Percentiles rank a stretch among this genome's conserved stretches.
phyloP scores from a whole-genome alignment of 2,888 invertebrate genomes.

The Drosophila demipolita region DNA sequence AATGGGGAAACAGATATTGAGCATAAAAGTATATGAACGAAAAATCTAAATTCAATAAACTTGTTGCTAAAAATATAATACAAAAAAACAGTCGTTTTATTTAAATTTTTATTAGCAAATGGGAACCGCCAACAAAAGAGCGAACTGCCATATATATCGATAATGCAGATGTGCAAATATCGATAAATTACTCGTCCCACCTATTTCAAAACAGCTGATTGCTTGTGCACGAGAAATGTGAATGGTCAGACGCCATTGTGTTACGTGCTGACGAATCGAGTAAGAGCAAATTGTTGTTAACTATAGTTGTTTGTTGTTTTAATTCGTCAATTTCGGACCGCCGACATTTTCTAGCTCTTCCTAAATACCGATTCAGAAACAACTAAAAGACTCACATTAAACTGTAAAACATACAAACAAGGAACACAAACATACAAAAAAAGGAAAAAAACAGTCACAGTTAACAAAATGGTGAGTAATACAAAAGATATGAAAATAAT shows the following conservation, averaged over 20 bases:
- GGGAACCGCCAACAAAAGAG: neutral
- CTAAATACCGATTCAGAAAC: slow-evolving; percentile 24
- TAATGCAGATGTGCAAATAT: slow-evolving; percentile 14
- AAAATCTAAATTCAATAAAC: slow-evolving; percentile 82
- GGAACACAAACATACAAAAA: slow-evolving; percentile 20
- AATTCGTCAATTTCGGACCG: slow-evolving; percentile 5
- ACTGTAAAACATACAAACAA: neutral
- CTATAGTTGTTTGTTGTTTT: slow-evolving; percentile 15
- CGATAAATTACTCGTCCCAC: slow-evolving; percentile 21
- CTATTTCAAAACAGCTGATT: slow-evolving; percentile 39
- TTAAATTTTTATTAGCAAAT: neutral
- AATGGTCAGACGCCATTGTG: slow-evolving; percentile 60
- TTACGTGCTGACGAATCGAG: slow-evolving; percentile 65
- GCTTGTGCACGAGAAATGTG: slow-evolving; percentile 31
- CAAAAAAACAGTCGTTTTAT: slow-evolving; percentile 29
- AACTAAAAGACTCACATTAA: neutral
- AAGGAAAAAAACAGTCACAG: slow-evolving; percentile 40
- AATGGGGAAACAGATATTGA: slow-evolving; percentile 63
- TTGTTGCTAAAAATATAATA: slow-evolving; percentile 82
- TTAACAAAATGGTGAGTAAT: slow-evolving; percentile 75
- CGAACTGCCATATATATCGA: slow-evolving; percentile 1
- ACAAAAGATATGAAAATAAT: slow-evolving; percentile 46
- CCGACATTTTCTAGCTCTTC: slow-evolving; percentile 11
- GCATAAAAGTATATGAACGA: slow-evolving; percentile 72
- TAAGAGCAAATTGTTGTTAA: slow-evolving; percentile 54